Conservation (phyloP, 2,113 vertebrate genomes). For the Sigmodon hispidus region DNA sequence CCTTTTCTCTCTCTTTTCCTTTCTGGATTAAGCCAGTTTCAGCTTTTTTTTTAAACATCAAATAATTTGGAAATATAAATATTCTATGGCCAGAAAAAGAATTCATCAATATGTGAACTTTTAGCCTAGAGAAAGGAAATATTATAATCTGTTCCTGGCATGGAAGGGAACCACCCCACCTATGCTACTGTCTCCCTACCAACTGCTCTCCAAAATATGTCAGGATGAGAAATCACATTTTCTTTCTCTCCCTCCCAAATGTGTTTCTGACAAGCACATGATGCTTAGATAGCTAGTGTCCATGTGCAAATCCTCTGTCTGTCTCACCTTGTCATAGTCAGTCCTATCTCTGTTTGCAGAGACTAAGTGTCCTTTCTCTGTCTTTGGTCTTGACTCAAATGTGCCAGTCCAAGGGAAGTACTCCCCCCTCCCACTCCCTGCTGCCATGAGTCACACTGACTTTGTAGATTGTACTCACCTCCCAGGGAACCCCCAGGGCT, state of each 20-base stretch:
- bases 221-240: slow-evolving; percentile 43
- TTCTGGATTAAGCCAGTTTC: background rate
- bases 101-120: background rate
- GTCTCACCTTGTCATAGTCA: background rate
- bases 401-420: background rate
- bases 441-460: slow-evolving; percentile 14
- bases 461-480: background rate
- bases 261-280: slow-evolving; percentile 58
- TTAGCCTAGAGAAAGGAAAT: slow-evolving; percentile 33
- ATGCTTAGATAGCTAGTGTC: background rate
- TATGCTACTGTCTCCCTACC: slow-evolving; percentile 20
- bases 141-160: background rate
- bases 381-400: slow-evolving; percentile 18
- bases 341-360: slow-evolving; percentile 21
- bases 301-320: background rate
- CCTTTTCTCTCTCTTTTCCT: background rate
- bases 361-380: background rate
- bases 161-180: slow-evolving; percentile 1
- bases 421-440: background rate
- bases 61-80: slow-evolving; percentile 18
- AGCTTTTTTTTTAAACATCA: background rate
- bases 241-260: slow-evolving; percentile 34
- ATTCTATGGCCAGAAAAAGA: background rate
- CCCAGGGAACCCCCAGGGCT: background rate
- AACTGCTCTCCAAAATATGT: slow-evolving; percentile 54